These are phyloP conservation scores for Agonum fuliginosum DNA, from an alignment of 2,888 invertebrate species.

Conservation along the genomic window DNA sequence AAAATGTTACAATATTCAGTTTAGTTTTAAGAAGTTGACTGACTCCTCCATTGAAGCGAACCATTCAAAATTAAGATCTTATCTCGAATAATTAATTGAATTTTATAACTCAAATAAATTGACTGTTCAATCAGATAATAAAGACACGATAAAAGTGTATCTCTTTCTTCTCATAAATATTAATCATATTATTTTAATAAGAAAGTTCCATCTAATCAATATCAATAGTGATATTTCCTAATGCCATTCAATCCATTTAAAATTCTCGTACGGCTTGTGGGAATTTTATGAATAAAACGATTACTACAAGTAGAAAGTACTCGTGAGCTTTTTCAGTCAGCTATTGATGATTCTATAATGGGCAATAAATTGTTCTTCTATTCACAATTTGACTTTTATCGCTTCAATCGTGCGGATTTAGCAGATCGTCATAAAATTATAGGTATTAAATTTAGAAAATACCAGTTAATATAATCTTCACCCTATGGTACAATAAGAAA, in stretches of 20 bases:
- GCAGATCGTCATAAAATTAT: slow-evolving; percentile 40
- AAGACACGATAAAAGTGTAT: background rate
- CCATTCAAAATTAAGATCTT: too few relatives aligned
- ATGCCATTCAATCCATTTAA: too few relatives aligned
- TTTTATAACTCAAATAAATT: background rate
- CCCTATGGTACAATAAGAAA: slow-evolving; percentile 6
- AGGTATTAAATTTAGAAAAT: slow-evolving; percentile 19
- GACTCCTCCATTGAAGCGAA: too few relatives aligned
- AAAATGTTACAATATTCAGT: too few relatives aligned
- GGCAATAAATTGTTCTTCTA: slow-evolving; percentile 34
- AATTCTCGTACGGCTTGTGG: background rate
- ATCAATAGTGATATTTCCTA: background rate
- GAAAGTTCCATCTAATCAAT: background rate
- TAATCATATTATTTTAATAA: background rate
- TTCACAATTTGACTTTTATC: slow-evolving; percentile 30
- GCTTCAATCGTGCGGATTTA: slow-evolving; percentile 30
- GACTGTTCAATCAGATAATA: slow-evolving; percentile 22
- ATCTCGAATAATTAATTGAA: background rate
- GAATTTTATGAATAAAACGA: slow-evolving; percentile 16
- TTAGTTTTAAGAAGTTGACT: too few relatives aligned
- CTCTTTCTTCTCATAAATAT: background rate
- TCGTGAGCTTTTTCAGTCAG: background rate
- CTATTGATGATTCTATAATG: slow-evolving; percentile 23
- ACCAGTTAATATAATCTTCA: slow-evolving; percentile 16
- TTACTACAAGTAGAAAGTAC: slow-evolving; percentile 24